Conservation (phyloP, 2,888 invertebrate species). For the Lasiommata megera region DNA sequence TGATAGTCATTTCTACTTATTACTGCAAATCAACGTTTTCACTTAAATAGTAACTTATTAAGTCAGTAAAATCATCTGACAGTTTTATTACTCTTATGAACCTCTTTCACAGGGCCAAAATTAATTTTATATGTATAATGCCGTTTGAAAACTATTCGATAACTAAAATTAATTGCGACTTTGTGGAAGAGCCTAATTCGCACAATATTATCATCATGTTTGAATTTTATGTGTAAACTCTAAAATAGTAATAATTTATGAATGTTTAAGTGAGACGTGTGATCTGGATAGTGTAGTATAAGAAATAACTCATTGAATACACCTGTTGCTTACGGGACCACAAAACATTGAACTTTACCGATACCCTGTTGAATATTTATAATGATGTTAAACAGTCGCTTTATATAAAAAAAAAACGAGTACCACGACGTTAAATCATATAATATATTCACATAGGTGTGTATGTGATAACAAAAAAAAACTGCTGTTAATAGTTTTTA, state of each 20-base stretch:
- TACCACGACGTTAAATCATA: not conserved
- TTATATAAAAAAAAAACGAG: not conserved
- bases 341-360: conserved; percentile 20
- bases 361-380: conserved; percentile 11
- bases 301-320: conserved; percentile 19
- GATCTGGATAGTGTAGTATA: conserved; percentile 40
- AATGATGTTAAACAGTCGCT: conserved; percentile 1
- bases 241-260: conserved; percentile 15
- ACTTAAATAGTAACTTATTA: conserved; percentile 1
- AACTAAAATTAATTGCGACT: conserved; percentile 1
- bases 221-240: conserved; percentile 17
- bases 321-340: conserved; percentile 34
- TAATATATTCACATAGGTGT: not conserved
- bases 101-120: conserved; percentile 6
- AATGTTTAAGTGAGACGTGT: conserved; percentile 41
- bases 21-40: not conserved
- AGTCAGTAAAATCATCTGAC: conserved; percentile 5
- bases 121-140: too few species aligned
- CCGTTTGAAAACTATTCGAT: not conserved
- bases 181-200: conserved; percentile 14
- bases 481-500: not conserved
- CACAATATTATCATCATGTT: conserved; percentile 20
- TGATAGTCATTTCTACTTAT: too few species aligned
- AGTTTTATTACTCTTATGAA: conserved; percentile 9
- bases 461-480: conserved; percentile 5